These are phyloP conservation scores for Pangasianodon gigas DNA, from an alignment of 2,113 vertebrate species.

Conservation along the genomic window DNA sequence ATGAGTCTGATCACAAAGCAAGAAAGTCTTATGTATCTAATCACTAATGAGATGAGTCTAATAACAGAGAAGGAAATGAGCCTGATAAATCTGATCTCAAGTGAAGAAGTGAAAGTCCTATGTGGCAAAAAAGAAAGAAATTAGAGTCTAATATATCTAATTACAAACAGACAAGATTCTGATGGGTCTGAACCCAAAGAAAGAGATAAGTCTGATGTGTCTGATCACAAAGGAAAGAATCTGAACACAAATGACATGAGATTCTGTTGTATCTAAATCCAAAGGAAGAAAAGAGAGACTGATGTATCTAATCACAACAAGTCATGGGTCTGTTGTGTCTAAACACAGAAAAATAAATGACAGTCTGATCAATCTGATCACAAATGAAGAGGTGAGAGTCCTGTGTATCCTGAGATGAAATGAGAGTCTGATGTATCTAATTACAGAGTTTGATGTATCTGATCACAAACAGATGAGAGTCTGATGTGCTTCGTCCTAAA, in stretches of 20 bases:
- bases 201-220: slow-evolving; percentile 3
- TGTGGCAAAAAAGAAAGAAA: neutral
- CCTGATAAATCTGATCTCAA: too few species aligned
- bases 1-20: neutral
- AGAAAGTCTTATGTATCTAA: neutral
- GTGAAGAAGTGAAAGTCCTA: too few species aligned
- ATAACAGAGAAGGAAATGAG: neutral
- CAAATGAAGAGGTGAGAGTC: too few species aligned
- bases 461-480: neutral
- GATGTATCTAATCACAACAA: neutral
- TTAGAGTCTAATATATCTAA: neutral
- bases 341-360: too few species aligned
- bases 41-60: neutral
- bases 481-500: too few species aligned
- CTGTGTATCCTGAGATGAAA: too few species aligned
- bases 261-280: too few species aligned
- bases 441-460: neutral
- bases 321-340: too few species aligned
- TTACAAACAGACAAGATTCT: too few species aligned
- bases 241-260: too few species aligned
- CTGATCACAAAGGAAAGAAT: neutral
- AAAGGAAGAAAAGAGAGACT: neutral
- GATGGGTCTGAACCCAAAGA: too few species aligned
- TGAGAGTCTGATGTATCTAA: neutral
- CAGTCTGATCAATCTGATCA: too few species aligned